These are phyloP conservation scores for Rutpela maculata DNA, from an alignment of 2,888 invertebrate genomes.

Conservation along the genomic window DNA sequence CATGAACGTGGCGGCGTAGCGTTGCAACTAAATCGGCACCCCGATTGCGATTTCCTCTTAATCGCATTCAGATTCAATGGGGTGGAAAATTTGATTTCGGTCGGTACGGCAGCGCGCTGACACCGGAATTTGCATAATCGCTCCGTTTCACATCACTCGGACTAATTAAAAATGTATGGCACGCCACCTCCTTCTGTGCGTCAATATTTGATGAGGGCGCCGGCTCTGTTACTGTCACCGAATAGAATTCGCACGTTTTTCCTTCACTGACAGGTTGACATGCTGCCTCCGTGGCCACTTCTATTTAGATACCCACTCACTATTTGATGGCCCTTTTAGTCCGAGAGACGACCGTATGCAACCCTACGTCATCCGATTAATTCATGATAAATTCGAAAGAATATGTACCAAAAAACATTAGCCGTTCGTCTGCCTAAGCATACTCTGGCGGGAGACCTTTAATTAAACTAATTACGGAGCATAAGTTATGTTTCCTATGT, in stretches of 20 bases:
- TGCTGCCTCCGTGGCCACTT: slow-evolving; percentile 22
- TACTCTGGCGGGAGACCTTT: too few species aligned
- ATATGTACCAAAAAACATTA: too few species aligned
- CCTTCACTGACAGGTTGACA: slow-evolving; percentile 35
- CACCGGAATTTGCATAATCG: slow-evolving; percentile 72
- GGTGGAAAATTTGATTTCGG: slow-evolving; percentile 72
- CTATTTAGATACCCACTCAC: slow-evolving; percentile 10
- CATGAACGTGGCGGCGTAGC: slow-evolving; percentile 33
- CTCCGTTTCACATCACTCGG: slow-evolving; percentile 65
- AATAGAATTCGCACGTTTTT: slow-evolving; percentile 33
- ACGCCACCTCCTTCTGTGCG: slow-evolving; percentile 64
- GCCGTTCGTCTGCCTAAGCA: too few species aligned
- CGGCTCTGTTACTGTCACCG: slow-evolving; percentile 46
- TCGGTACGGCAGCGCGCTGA: slow-evolving; percentile 67
- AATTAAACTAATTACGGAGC: too few species aligned
- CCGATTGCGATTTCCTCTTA: slow-evolving; percentile 65
- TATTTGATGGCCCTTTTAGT: slow-evolving; percentile 34
- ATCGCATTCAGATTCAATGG: slow-evolving; percentile 72
- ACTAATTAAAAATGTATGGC: slow-evolving; percentile 72
- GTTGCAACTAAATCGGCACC: slow-evolving; percentile 36
- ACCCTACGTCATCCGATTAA: too few species aligned
- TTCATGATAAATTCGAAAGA: too few species aligned
- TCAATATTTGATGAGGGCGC: slow-evolving; percentile 53
- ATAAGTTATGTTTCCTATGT: too few species aligned
- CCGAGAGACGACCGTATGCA: too few species aligned